phyloP scores from a whole-genome alignment of 2,888 invertebrate species.

The Chloroclysta siterata region DNA sequence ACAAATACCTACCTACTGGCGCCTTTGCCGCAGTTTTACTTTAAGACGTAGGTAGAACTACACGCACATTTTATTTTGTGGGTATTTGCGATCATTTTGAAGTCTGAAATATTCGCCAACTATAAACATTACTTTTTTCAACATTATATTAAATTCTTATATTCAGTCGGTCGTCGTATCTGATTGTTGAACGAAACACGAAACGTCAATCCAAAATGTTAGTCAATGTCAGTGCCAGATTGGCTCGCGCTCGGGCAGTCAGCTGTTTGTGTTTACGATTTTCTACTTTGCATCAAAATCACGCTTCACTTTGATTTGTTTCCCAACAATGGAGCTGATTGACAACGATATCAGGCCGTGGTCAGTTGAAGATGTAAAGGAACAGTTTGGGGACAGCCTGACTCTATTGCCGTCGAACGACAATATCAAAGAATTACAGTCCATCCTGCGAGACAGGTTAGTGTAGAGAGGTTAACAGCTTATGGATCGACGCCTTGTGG shows the following conservation, averaged over 20 bases:
- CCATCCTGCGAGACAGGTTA: conserved; percentile 94
- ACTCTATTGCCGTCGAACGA: conserved; percentile 90
- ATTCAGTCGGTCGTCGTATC: too few species aligned
- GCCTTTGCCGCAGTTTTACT: too few species aligned
- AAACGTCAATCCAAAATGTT: background rate
- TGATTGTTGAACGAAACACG: background rate
- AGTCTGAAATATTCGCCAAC: too few species aligned
- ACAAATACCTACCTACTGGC: too few species aligned
- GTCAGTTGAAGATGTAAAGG: conserved; percentile 73
- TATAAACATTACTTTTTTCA: too few species aligned
- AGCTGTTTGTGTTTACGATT: conserved; percentile 4
- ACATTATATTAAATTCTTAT: too few species aligned
- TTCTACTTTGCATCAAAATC: background rate
- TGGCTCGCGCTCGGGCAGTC: background rate
- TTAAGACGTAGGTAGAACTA: too few species aligned
- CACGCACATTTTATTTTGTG: too few species aligned
- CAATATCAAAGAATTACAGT: conserved; percentile 93
- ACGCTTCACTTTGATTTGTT: conserved; percentile 26
- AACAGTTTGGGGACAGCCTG: conserved; percentile 88
- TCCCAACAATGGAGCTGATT: conserved; percentile 67
- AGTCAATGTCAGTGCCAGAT: conserved; percentile 7
- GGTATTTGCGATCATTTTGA: too few species aligned
- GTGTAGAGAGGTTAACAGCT: conserved; percentile 74
- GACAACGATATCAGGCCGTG: conserved; percentile 75
- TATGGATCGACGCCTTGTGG: conserved; percentile 25